phyloP scores from a whole-genome alignment of 1,140 invertebrate genomes.

The Neuroterus valhalla region DNA sequence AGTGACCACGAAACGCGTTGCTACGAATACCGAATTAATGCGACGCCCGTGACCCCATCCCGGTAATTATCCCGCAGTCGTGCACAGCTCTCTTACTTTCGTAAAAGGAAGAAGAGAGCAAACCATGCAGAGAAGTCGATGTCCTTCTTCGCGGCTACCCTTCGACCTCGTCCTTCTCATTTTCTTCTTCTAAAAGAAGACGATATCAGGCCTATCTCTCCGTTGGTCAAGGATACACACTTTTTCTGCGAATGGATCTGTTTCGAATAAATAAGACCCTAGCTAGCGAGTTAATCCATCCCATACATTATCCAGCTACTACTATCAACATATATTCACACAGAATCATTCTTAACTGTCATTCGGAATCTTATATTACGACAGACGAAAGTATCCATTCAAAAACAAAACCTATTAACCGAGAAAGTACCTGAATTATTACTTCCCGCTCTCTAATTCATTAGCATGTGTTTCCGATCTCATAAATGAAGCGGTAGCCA shows the following conservation, averaged over 20 bases:
- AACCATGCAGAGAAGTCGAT: slow-evolving; percentile 29
- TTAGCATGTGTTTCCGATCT: slow-evolving; percentile 16
- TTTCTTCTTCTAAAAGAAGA: neutral
- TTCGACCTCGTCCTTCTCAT: slow-evolving; percentile 23
- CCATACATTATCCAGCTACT: no score
- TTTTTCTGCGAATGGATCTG: no score
- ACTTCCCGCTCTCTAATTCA: neutral
- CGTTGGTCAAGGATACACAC: no score
- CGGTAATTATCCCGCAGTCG: slow-evolving; percentile 50
- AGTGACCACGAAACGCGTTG: slow-evolving; percentile 27
- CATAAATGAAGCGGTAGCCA: slow-evolving; percentile 19
- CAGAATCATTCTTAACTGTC: no score
- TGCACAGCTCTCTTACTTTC: slow-evolving; percentile 30
- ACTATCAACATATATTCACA: no score
- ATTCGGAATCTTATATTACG: no score
- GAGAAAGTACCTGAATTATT: neutral
- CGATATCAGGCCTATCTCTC: no score
- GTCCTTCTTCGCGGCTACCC: slow-evolving; percentile 44
- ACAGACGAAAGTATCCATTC: neutral
- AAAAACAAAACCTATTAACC: neutral
- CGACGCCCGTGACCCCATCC: slow-evolving; percentile 49
- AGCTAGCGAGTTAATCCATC: no score
- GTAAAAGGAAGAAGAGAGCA: slow-evolving; percentile 2
- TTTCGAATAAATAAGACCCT: no score
- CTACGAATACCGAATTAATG: slow-evolving; percentile 56